These are phyloP conservation scores for Benthosema pterotum DNA, from an alignment of 2,797 vertebrate genomes.

Conservation along the genomic window DNA sequence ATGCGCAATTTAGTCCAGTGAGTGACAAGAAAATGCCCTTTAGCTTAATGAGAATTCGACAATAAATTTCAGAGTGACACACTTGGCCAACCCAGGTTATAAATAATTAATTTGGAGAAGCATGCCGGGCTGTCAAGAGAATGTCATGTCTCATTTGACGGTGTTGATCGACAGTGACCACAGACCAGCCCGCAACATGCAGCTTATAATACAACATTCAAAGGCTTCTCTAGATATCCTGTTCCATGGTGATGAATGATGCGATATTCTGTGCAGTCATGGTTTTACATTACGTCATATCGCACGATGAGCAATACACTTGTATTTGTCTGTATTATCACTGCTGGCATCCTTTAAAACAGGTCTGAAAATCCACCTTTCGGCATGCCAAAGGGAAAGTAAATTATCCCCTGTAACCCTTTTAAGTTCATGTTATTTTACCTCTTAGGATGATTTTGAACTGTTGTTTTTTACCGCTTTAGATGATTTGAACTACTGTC, in stretches of 20 bases:
- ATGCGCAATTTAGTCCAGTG: constrained; percentile 59
- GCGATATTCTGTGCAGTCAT: constrained; percentile 16
- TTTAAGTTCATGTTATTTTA: too few relatives aligned
- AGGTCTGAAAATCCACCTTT: too few relatives aligned
- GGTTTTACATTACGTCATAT: too few relatives aligned
- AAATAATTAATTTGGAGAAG: constrained; percentile 81
- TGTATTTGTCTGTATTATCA: too few relatives aligned
- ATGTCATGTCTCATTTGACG: constrained; percentile 76
- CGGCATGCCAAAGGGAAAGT: too few relatives aligned
- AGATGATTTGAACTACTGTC: too few relatives aligned
- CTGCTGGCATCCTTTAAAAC: too few relatives aligned
- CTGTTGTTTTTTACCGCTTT: too few relatives aligned
- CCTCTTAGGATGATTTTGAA: too few relatives aligned
- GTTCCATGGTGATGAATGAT: constrained; percentile 35
- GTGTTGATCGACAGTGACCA: constrained; percentile 54
- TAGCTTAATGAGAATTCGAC: constrained; percentile 75
- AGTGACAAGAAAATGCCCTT: constrained; percentile 79
- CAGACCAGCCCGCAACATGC: constrained; percentile 55
- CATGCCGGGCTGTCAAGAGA: constrained; percentile 67
- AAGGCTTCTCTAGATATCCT: constrained; percentile 49
- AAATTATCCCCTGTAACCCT: too few relatives aligned
- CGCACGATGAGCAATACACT: too few relatives aligned
- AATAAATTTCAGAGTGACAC: constrained; percentile 73
- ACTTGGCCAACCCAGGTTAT: constrained; percentile 71
- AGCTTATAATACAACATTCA: constrained; percentile 53